A percentile compares a stretch with the other conserved stretches of the same genome.
These are phyloP conservation scores for Drosophila trichaetosa DNA, from an alignment of 2,888 invertebrate genomes.

Conservation along the genomic window DNA sequence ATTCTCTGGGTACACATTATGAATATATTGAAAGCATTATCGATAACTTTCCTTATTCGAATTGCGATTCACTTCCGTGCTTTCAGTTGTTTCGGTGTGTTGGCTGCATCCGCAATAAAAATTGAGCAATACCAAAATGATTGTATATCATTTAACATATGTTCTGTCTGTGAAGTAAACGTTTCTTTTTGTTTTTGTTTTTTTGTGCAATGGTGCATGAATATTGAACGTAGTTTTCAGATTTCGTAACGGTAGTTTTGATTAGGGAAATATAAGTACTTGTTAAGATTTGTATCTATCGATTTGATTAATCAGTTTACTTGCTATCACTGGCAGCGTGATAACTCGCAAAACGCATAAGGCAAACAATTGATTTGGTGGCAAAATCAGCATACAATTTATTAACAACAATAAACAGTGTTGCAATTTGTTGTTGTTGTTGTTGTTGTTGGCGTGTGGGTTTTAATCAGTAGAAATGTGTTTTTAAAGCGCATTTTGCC, in stretches of 20 bases:
- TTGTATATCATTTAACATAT: constrained; percentile 18
- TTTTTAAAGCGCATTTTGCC: constrained; percentile 55
- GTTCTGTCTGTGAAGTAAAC: neutral
- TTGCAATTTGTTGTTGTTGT: constrained; percentile 7
- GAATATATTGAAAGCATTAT: neutral
- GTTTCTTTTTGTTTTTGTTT: neutral
- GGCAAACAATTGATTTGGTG: neutral
- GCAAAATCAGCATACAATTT: constrained; percentile 38
- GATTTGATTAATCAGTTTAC: neutral
- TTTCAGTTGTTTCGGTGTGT: constrained; percentile 24
- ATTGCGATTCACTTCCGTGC: constrained; percentile 16
- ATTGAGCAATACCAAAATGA: constrained; percentile 13
- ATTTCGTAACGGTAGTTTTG: constrained; percentile 22
- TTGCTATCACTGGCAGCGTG: neutral
- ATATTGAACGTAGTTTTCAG: constrained; percentile 17
- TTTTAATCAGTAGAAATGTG: constrained; percentile 41
- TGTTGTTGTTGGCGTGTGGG: neutral
- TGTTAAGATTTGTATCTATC: neutral
- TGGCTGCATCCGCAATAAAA: constrained; percentile 47
- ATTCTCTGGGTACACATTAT: neutral
- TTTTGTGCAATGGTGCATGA: constrained; percentile 28
- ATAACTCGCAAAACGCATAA: neutral
- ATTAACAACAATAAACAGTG: constrained; percentile 43
- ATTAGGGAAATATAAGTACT: neutral
- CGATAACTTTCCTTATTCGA: neutral